Evolutionary conservation across 2,113 vertebrate genomes (phyloP).

Genomic region (Peromyscus californicus): DNA sequence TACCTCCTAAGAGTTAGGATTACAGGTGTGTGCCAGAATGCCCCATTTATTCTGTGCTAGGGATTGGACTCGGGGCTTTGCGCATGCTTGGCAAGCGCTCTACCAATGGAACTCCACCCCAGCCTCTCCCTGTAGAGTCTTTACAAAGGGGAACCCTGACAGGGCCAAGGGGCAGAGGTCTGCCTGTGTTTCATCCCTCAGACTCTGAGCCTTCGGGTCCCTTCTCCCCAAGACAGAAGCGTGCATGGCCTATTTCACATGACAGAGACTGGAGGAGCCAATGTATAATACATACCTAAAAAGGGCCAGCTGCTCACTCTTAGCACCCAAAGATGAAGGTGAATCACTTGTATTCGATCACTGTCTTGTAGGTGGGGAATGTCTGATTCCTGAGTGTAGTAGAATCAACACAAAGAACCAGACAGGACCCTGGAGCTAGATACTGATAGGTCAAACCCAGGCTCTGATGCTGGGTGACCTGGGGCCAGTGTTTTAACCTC

Average conservation of each 20-base stretch:
- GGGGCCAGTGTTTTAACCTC: neutral
- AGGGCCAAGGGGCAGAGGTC: neutral
- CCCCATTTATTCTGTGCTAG: neutral
- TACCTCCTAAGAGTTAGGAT: neutral
- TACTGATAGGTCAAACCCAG: neutral
- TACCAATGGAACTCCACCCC: neutral
- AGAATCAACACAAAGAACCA: neutral
- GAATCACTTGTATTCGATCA: neutral
- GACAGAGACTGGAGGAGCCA: neutral
- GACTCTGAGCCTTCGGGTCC: neutral
- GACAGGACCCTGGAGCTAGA: neutral
- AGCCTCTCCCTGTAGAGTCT: neutral
- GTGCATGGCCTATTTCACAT: neutral
- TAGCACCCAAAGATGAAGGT: neutral
- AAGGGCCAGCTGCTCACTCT: fast-evolving
- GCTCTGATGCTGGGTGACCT: neutral
- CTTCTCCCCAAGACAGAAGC: neutral
- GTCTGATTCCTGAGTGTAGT: neutral
- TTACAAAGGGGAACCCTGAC: neutral
- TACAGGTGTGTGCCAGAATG: neutral
- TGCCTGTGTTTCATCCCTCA: neutral
- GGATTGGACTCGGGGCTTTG: neutral
- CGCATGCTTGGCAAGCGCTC: neutral
- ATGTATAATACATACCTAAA: neutral
- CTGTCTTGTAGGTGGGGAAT: neutral